These are phyloP conservation scores for Tachystola acroxantha DNA, from an alignment of 2,888 invertebrate genomes.

Conservation along the genomic window DNA sequence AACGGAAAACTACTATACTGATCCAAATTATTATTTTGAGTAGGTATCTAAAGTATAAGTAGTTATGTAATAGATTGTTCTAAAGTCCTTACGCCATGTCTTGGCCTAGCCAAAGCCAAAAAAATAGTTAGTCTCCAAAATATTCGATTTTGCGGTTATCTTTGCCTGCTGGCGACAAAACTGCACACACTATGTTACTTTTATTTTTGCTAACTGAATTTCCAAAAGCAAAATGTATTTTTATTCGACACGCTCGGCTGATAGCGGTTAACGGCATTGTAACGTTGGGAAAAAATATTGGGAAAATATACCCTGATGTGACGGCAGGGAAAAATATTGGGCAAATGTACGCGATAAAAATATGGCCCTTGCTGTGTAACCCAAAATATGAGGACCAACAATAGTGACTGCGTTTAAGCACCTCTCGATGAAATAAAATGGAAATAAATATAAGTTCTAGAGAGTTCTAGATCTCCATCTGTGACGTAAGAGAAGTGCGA, in stretches of 20 bases:
- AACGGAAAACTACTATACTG: too few relatives aligned
- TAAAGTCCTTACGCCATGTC: too few relatives aligned
- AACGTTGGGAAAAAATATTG: slow-evolving; percentile 5
- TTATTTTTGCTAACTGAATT: background rate
- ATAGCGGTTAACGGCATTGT: slow-evolving; percentile 10
- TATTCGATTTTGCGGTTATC: too few relatives aligned
- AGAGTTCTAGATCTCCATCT: too few relatives aligned
- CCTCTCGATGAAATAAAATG: slow-evolving; percentile 7
- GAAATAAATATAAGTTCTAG: slow-evolving; percentile 2
- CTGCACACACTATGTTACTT: background rate
- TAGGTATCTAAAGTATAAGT: too few relatives aligned
- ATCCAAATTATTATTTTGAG: too few relatives aligned
- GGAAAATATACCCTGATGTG: slow-evolving; percentile 6
- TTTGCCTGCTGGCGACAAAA: background rate
- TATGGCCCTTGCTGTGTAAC: slow-evolving; percentile 5
- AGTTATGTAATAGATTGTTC: too few relatives aligned
- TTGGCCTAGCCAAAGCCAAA: too few relatives aligned
- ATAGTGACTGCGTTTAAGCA: slow-evolving; percentile 4
- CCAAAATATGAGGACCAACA: slow-evolving; percentile 7
- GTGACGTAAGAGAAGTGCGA: too few relatives aligned
- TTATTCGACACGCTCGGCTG: slow-evolving; percentile 7
- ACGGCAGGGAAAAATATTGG: slow-evolving; percentile 5
- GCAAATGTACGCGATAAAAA: slow-evolving; percentile 2
- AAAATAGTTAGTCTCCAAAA: too few relatives aligned
- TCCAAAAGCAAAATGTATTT: slow-evolving; percentile 4